Base-by-base conservation (phyloP, 2,888 invertebrate genomes). In the Platerodrilus igneus region DNA sequence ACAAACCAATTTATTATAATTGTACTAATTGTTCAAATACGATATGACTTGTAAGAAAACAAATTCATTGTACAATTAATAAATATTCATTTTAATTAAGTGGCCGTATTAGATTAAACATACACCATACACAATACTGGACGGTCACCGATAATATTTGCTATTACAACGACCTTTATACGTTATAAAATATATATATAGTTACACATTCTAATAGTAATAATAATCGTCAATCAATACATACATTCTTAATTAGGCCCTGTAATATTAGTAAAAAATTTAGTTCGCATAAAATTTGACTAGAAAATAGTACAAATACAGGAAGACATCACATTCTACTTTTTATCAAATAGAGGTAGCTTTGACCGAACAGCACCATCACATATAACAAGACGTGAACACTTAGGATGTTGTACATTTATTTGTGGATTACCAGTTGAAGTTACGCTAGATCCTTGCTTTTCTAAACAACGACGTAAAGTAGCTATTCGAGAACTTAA, bases 331-430 rank as follows among this genome's bases (percentile, higher is more conserved):
- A n/a, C n/a, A 55, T 55, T 55, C 56, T 68, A 78, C 61, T 79
- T 76, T 61, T 81, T 86, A 68, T 90, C 90, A 67, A 90, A 90
- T 22, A 90, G 77, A 49, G 85, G 86, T 62, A 90, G 74, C 68
- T 90, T 90, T 34, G 87, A 88, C 59, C 81, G 77, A 42, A 90
- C 90, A 33, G 89, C 89, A 49, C 90, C 90, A 61, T 89, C 89
- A 67, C 89, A 90, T 19, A 90, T 77, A 61, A 82, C 79, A 50
- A 88, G 74, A 27, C 86, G 81, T 50, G 71, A 72, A 54, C 77
- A 75, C 44, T 76, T 72, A 49, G 62, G 55, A 53, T 68, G 49
- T 60, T 71, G 52, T n/a, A 36, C 22, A 35, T 19, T 50, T 35
- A 21, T 36, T 27, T 28, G 42, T 10, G 6, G 49, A 44, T 16